A percentile compares a stretch with the other conserved stretches of the same genome.
phyloP scores from a whole-genome alignment of 2,888 invertebrate species.

The Aricia artaxerxes region DNA sequence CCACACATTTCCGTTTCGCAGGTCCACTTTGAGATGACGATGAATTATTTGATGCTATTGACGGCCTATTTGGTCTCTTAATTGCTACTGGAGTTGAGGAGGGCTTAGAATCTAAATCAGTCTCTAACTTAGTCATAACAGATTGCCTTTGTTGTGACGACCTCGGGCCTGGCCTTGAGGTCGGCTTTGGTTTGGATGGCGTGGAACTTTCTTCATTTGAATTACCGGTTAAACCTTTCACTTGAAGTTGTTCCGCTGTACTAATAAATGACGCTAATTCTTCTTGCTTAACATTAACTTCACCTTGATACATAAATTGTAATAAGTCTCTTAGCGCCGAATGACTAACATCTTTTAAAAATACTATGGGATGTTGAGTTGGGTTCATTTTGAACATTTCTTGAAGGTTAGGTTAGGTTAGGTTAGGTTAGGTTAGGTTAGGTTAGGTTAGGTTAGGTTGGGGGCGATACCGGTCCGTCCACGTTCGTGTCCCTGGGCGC shows the following conservation, averaged over 20 bases:
- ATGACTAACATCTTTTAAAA: conserved; percentile 86
- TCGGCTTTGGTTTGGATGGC: conserved; percentile 81
- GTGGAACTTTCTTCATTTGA: conserved; percentile 81
- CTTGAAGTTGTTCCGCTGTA: conserved; percentile 86
- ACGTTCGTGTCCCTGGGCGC: no score
- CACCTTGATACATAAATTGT: conserved; percentile 87
- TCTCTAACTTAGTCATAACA: conserved; percentile 82
- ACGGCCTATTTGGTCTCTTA: conserved; percentile 84
- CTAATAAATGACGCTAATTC: conserved; percentile 86
- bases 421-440: no score
- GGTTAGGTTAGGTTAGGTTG: no score
- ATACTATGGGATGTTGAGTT: conserved; percentile 85
- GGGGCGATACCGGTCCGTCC: no score
- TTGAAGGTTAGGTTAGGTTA: no score
- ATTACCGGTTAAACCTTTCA: conserved; percentile 85
- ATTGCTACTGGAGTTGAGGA: conserved; percentile 81
- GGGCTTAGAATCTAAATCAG: conserved; percentile 83
- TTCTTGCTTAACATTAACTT: conserved; percentile 87
- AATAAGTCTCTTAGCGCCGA: conserved; percentile 85
- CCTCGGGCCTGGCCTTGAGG: conserved; percentile 82
- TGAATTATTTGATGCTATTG: conserved; percentile 81
- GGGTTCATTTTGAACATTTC: conserved; percentile 87
- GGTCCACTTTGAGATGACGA: conserved; percentile 81
- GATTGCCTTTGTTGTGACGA: conserved; percentile 83
- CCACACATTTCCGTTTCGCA: conserved; percentile 79